These are phyloP conservation scores for Scaptodrosophila latifasciaeformis DNA, from an alignment of 2,888 invertebrate species.

Conservation along the genomic window DNA sequence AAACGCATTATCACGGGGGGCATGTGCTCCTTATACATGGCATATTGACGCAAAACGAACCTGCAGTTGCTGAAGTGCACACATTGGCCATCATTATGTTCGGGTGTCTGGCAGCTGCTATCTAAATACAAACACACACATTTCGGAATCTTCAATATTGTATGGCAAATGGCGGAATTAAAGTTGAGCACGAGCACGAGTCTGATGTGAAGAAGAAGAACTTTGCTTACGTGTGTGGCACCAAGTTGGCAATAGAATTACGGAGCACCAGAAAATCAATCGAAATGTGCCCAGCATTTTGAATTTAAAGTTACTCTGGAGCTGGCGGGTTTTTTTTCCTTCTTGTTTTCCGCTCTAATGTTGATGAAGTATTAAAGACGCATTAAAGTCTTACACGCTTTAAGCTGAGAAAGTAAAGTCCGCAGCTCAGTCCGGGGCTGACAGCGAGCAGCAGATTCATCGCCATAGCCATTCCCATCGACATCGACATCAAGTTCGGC, in stretches of 20 bases:
- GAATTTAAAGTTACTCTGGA: slow-evolving; percentile 37
- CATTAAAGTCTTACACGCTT: slow-evolving; percentile 55
- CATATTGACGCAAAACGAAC: slow-evolving; percentile 50
- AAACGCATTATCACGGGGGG: slow-evolving; percentile 56
- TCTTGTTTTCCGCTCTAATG: not conserved
- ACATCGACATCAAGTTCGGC: no score
- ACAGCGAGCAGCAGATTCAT: not conserved
- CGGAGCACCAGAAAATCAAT: slow-evolving; percentile 52
- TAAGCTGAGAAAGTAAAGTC: slow-evolving; percentile 22
- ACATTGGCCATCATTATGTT: slow-evolving; percentile 48
- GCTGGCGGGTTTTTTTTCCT: not conserved
- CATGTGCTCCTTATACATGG: slow-evolving; percentile 61
- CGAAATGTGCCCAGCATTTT: slow-evolving; percentile 53
- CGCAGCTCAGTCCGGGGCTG: slow-evolving; percentile 20
- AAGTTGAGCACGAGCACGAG: not conserved
- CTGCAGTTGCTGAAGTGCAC: slow-evolving; percentile 56
- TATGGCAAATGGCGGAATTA: not conserved
- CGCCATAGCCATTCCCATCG: no score
- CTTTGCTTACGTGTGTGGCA: slow-evolving; percentile 57
- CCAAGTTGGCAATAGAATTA: slow-evolving; percentile 48
- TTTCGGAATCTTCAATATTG: not conserved
- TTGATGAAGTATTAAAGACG: slow-evolving; percentile 55
- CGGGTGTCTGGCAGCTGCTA: slow-evolving; percentile 53
- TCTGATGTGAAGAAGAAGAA: no score
- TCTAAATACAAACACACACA: slow-evolving; percentile 24